phyloP scores from a whole-genome alignment of 2,113 vertebrate species.

The Fulica atra region DNA sequence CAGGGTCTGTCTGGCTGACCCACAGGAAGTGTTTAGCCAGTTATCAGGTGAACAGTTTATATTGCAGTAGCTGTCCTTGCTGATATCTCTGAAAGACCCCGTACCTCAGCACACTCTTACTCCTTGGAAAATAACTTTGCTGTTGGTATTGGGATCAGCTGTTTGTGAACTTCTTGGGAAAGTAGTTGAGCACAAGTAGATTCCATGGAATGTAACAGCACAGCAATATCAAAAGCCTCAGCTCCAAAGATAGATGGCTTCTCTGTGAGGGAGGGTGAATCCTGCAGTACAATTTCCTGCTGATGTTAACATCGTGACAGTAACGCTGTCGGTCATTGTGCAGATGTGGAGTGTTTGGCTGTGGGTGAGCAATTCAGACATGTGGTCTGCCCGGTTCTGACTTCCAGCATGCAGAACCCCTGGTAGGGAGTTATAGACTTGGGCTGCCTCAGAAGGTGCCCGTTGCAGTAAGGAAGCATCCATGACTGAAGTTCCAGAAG shows the following conservation, averaged over 20 bases:
- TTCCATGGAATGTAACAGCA: not conserved
- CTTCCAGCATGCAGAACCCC: not conserved
- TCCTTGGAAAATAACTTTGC: not conserved
- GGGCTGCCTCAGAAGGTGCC: not conserved
- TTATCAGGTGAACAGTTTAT: not conserved
- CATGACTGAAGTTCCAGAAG: not conserved
- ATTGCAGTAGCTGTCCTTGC: not conserved
- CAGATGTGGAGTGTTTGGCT: not conserved
- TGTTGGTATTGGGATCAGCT: not conserved
- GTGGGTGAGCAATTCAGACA: not conserved
- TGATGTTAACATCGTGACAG: not conserved
- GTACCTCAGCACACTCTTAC: not conserved
- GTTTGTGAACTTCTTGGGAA: not conserved
- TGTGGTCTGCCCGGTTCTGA: not conserved
- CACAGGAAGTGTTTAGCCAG: not conserved
- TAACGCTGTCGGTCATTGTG: rapidly evolving
- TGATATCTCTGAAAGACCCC: not conserved
- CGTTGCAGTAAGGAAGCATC: not conserved
- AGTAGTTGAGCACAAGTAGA: not conserved
- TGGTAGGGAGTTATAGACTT: not conserved
- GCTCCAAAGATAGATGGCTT: not conserved
- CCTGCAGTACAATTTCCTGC: not conserved
- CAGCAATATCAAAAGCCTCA: not conserved
- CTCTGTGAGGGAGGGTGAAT: not conserved
- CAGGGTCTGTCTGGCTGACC: not conserved